Base-by-base conservation (phyloP, 2,888 invertebrate species). In the Troides aeacus region DNA sequence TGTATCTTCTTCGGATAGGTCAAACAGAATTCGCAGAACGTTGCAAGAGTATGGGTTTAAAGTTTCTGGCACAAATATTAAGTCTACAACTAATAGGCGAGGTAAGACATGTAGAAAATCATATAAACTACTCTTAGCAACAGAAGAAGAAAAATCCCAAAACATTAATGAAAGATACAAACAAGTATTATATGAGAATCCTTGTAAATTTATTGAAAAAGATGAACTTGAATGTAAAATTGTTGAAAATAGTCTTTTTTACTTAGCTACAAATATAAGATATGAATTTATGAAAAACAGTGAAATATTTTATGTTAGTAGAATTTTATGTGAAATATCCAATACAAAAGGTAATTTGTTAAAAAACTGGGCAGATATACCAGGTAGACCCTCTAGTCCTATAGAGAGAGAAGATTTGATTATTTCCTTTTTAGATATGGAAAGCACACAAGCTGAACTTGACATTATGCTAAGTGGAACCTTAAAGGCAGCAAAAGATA, bases 11-110 rank as follows among this genome's bases (percentile, higher is more conserved):
- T 81, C 84, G 75, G 85, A 86, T 72, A 86, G 85, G 76, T 78
- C 81, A 46, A 79, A 80, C 58, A 88, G 81, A 73, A 92, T 94
- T 59, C 88, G 92, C 68, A 89, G 85, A 36, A 94, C 94, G 53
- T 84, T 95, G 68, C 92, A 94, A 77, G 93, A 94, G 77, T 95
- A 94, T 85, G 95, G 95, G 12, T 95, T 95, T 79, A 91, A 85
- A 80, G 84, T 90, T 5, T 88, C 89, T 23, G 81, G 86, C 66
- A 74, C 79, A 65, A 89, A 86, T 76, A 79, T 79, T 69, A 76
- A 61, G 39, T 71, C 64, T 67, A 56, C 59, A 15, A 68, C 63
- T 18, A 81, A 75, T 58, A 85, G 74, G 72, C 83, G 73, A 72
- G 68, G 72, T 10, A 84, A 77, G 73, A 86, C 79, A 58, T 71